Evolutionary conservation across 2,113 vertebrate genomes (phyloP), one percentile per base, ranked within the genome.

Genomic region (Clarias macrocephalus): DNA sequence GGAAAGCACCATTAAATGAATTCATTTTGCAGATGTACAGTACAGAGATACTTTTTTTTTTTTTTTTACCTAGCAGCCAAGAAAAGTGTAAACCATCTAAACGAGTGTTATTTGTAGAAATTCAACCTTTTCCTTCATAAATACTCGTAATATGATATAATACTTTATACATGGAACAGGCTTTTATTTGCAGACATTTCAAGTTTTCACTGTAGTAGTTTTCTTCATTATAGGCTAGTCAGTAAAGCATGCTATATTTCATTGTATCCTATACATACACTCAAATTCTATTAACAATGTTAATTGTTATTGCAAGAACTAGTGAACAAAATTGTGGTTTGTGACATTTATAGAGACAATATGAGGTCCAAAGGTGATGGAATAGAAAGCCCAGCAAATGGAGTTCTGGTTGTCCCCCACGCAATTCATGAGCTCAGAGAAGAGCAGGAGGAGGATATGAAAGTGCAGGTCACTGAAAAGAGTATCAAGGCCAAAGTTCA

Each of bases 361-460:
- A 99, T 99, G 98, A 96, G 98, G 93, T 98, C 98, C 89, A 96
- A 97, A 95, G 97, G 96, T 93, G 97, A 95, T 89, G 94, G 94
- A 42, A 94, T 95, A 86, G 96, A 97, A 89, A 95, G 90, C 91
- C 94, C 96, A 16, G 93, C 94, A 88, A 95, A 96, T 0, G 95
- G 94, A 88, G 95, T 94, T 70, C 93, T 96, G 25, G 96, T 95
- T 84, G 95, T 95, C 90, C 94, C 95, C 76, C 96, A 95, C 89
- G 90, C 94, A 83, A 92, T 94, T 65, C 93, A 92, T 88, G 95
- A 95, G 91, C 95, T 93, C 89, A 91, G 89, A 63, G 92, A 93
- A 85, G 96, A 96, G 82, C 95, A 96, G 79, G 96, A 96, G 33
- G 89, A 92, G 62, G 96, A 96, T 28, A 88, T 91, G 90, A 95